Conservation (phyloP, 2,888 invertebrate genomes). For the Alcis repandata region DNA sequence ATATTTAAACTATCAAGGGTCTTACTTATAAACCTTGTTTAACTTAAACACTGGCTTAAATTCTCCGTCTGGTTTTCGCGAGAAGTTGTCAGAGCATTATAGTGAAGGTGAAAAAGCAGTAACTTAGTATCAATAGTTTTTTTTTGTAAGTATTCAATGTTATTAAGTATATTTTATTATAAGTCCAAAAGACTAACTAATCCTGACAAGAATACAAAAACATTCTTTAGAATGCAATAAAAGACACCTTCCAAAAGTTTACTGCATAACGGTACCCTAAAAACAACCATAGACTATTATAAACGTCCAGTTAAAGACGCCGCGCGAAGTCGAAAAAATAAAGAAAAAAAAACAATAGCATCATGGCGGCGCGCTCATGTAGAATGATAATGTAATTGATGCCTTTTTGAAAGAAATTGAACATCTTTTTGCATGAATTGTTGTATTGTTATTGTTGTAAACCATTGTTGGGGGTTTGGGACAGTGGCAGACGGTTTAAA, state of each 20-base stretch:
- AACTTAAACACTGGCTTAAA: too few species aligned
- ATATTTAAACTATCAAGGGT: too few species aligned
- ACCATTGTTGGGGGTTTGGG: conserved; percentile 45
- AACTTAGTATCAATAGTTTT: too few species aligned
- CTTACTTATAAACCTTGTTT: too few species aligned
- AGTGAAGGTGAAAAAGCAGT: too few species aligned
- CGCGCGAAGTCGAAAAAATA: conserved; percentile 55
- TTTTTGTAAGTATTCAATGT: too few species aligned
- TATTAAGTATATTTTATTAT: too few species aligned
- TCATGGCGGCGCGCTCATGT: conserved; percentile 72
- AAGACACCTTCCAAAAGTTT: conserved; percentile 10
- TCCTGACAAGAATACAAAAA: background rate
- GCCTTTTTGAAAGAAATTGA: conserved; percentile 62
- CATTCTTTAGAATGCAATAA: background rate
- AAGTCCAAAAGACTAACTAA: background rate
- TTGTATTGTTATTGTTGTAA: conserved; percentile 54
- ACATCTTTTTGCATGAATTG: conserved; percentile 63
- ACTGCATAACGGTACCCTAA: conserved; percentile 33
- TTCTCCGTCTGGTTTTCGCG: too few species aligned
- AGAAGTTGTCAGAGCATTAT: too few species aligned
- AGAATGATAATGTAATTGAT: conserved; percentile 79
- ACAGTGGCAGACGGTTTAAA: background rate
- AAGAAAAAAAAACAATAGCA: conserved; percentile 53
- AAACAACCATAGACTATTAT: conserved; percentile 37
- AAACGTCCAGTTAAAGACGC: conserved; percentile 37